A percentile compares a stretch with the other conserved stretches of the same genome.
Evolutionary conservation across 2,113 vertebrate genomes (phyloP).

Genomic region (Phoxinus phoxinus): DNA sequence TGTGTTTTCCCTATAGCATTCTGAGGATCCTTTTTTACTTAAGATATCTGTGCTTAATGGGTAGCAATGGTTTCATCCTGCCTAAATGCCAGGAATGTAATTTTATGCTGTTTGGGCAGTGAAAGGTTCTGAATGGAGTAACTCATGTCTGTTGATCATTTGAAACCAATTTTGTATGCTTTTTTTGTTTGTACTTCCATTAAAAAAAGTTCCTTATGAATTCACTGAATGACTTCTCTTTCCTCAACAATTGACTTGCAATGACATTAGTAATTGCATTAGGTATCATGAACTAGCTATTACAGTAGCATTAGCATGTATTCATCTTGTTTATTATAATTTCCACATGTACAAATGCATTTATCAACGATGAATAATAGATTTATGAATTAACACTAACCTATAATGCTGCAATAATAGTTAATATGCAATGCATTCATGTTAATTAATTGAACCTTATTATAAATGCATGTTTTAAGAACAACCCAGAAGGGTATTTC

Average conservation of each 20-base stretch:
- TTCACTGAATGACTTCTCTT: not conserved
- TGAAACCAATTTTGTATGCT: conserved; percentile 22
- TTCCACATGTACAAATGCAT: not conserved
- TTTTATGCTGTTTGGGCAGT: conserved; percentile 30
- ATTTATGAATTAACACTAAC: not conserved
- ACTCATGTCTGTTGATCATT: not conserved
- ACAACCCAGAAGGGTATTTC: not conserved
- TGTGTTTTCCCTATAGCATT: conserved; percentile 6
- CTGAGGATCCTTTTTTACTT: not conserved
- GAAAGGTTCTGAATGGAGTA: not conserved
- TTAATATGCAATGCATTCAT: not conserved
- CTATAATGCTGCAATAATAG: not conserved
- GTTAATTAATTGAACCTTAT: not conserved
- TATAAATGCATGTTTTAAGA: not conserved
- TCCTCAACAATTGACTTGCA: not conserved
- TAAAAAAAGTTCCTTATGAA: conserved; percentile 26
- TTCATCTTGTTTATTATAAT: not conserved
- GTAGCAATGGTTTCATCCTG: conserved; percentile 2
- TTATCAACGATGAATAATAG: not conserved
- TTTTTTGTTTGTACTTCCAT: conserved; percentile 43
- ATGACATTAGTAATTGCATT: too few relatives aligned
- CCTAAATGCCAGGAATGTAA: conserved; percentile 20
- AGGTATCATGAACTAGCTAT: not conserved
- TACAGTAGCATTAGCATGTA: not conserved
- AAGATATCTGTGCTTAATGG: conserved; percentile 18